Conservation (phyloP, 2,113 vertebrate species). For the Archocentrus centrarchus region DNA sequence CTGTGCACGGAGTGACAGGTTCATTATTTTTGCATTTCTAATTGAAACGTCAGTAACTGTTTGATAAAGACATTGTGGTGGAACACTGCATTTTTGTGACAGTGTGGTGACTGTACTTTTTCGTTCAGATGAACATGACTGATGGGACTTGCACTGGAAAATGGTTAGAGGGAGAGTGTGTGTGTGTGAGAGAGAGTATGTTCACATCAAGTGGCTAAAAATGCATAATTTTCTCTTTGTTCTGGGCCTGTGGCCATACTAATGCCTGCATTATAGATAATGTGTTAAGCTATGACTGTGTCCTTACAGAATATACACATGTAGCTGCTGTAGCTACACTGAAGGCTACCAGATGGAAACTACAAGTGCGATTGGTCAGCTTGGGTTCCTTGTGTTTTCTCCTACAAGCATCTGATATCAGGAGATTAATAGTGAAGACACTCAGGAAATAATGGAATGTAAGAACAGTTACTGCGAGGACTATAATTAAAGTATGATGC, state of each 20-base stretch:
- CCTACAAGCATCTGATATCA: background rate
- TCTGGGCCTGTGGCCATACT: background rate
- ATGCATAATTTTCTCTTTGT: slow-evolving; percentile 9
- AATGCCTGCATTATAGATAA: slow-evolving; percentile 6
- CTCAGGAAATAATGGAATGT: background rate
- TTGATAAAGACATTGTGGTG: slow-evolving; percentile 20
- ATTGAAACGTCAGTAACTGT: slow-evolving; percentile 34
- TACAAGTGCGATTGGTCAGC: background rate
- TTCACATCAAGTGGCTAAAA: background rate
- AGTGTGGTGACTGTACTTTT: background rate
- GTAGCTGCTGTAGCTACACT: background rate
- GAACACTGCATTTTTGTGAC: slow-evolving; percentile 26
- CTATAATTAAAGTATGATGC: slow-evolving; percentile 18
- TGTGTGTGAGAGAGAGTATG: background rate
- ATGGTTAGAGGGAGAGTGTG: background rate
- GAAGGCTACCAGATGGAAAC: background rate
- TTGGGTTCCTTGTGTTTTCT: background rate
- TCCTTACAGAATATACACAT: background rate
- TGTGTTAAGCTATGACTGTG: background rate
- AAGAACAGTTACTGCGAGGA: background rate
- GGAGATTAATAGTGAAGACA: background rate
- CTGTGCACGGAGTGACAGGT: slow-evolving; percentile 30
- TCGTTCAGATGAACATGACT: slow-evolving; percentile 31
- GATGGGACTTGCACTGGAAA: slow-evolving; percentile 25
- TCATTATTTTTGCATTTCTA: slow-evolving; percentile 47